These are phyloP conservation scores for Nomia melanderi DNA, from an alignment of 1,140 invertebrate genomes.

Conservation along the genomic window DNA sequence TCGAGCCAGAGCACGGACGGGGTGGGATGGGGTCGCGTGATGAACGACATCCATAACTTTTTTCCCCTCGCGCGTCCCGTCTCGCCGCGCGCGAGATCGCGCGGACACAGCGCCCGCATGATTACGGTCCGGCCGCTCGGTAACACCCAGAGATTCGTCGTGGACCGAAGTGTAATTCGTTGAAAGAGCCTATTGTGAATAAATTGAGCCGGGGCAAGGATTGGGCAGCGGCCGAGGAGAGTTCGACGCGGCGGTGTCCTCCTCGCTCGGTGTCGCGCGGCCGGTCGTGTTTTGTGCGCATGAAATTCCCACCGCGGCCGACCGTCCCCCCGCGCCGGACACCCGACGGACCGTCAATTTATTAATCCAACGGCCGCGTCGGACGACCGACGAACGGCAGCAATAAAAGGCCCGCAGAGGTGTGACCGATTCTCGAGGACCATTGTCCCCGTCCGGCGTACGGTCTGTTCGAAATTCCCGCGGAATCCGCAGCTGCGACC, in stretches of 20 bases:
- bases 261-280: conserved; percentile 29
- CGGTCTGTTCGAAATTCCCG: neutral
- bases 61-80: neutral
- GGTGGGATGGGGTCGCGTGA: neutral
- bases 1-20: too few relatives aligned
- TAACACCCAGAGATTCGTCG: conserved; percentile 70
- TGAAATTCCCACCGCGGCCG: conserved; percentile 59
- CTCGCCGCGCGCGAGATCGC: too few relatives aligned
- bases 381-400: conserved; percentile 10
- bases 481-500: neutral
- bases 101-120: conserved; percentile 69
- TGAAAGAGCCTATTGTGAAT: conserved; percentile 79
- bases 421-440: conserved; percentile 35
- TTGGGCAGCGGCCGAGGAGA: conserved; percentile 22
- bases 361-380: conserved; percentile 55
- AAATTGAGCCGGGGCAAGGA: conserved; percentile 75
- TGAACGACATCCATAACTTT: conserved; percentile 31
- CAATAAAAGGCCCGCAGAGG: conserved; percentile 44
- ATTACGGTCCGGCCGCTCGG: conserved; percentile 57
- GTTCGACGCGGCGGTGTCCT: conserved; percentile 21
- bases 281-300: conserved; percentile 55
- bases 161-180: conserved; percentile 69
- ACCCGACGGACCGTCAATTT: conserved; percentile 48
- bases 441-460: neutral
- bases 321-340: neutral